Evolutionary conservation across 2,888 invertebrate genomes (phyloP), one percentile per base, ranked within the genome.

Genomic region (Aphodius sticticus): DNA sequence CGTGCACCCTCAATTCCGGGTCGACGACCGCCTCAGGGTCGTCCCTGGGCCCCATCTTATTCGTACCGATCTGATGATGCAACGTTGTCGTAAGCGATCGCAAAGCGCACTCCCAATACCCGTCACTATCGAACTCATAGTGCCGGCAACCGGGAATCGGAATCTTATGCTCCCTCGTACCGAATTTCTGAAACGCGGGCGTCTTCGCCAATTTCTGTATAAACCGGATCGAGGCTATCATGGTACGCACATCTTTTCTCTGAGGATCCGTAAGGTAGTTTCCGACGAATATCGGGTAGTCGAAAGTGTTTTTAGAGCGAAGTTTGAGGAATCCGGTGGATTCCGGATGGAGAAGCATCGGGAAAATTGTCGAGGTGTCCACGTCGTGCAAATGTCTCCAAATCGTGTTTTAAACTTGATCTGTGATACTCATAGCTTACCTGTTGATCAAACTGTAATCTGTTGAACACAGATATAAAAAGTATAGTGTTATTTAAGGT

Each of bases 61-160:
- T 93, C 0, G 94, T 94, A 6, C 93, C 93, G n/a, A 83, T 86
- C 35, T 87, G 84, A 81, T 88, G 86, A 35, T 87, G 85, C 69
- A 85, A 78, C 16, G 85, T 84, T 9, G 82, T 80, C 6, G 85
- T 80, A 16, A 85, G 77, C 76, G 85, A 83, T 16, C 84, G 78
- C 92, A 88, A 12, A 91, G 93, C 92, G 86, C 95, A 95, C 82
- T 92, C 92, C 94, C 95, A 94, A 85, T 95, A 95, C 38, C 91
- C 91, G 81, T 94, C 94, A 0, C 92, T 90, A 82, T 91, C 92
- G 80, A 92, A 92, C 4, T 82, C 81, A 16, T 88, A 83, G 0
- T 86, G 82, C 36, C 89, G 89, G 86, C 94, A 94, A 1, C 90
- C 90, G 0, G 92, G 92, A 16, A 71, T 87, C 26, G 88, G 88